These are phyloP conservation scores for Tamandua tetradactyla DNA, from an alignment of 2,797 vertebrate genomes.

Conservation along the genomic window DNA sequence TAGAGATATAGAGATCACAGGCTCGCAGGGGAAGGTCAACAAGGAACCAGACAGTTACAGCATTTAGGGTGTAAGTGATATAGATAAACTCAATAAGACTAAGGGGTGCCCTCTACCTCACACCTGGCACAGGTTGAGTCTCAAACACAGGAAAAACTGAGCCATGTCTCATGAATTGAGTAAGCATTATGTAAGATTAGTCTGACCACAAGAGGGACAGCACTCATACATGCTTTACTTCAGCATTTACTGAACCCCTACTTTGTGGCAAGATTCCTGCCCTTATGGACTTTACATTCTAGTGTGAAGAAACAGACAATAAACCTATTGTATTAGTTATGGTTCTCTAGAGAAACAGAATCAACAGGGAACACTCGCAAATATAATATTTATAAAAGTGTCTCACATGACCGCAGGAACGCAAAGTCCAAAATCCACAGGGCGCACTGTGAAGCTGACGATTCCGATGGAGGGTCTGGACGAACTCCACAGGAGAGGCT, in stretches of 20 bases:
- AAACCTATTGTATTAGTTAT: too few relatives aligned
- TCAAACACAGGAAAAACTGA: neutral
- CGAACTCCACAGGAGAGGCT: too few relatives aligned
- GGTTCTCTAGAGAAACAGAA: too few relatives aligned
- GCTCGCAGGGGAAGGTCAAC: neutral
- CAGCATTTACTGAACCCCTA: neutral
- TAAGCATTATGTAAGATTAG: neutral
- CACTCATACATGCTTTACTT: neutral
- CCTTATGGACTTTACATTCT: neutral
- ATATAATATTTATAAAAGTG: too few relatives aligned
- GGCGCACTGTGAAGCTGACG: too few relatives aligned
- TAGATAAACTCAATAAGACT: neutral
- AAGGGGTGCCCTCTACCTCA: neutral
- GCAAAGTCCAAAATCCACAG: too few relatives aligned
- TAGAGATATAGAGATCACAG: neutral
- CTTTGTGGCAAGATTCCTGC: neutral
- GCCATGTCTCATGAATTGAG: neutral
- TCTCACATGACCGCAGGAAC: too few relatives aligned
- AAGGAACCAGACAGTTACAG: neutral
- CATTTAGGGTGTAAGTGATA: neutral
- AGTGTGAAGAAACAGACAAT: neutral
- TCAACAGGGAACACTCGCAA: too few relatives aligned
- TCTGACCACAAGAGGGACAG: neutral
- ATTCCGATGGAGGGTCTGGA: too few relatives aligned
- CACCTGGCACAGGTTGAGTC: neutral